These are phyloP conservation scores for Rhagoletis pomonella DNA, from an alignment of 1,140 invertebrate genomes.

Conservation along the genomic window DNA sequence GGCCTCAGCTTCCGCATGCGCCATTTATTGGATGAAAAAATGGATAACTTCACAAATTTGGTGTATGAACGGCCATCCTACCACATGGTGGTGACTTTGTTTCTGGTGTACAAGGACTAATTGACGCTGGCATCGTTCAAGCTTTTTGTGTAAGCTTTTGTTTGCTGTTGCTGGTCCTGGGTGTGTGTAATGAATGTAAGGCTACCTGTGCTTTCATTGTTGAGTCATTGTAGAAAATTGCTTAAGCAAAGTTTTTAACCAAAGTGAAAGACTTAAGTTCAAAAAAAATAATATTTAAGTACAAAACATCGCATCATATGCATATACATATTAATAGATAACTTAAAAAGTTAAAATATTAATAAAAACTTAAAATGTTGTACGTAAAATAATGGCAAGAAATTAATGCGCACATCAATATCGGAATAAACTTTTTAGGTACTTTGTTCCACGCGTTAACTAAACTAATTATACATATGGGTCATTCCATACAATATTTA, in stretches of 20 bases:
- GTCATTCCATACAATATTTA: no score
- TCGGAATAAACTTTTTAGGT: no score
- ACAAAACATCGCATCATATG: no score
- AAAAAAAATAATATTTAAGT: no score
- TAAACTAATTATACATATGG: no score
- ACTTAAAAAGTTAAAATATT: no score
- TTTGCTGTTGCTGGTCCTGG: not conserved
- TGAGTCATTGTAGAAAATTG: not conserved
- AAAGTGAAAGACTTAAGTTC: not conserved
- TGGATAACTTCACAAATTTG: slow-evolving; percentile 70
- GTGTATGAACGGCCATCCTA: slow-evolving; percentile 71
- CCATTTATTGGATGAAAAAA: slow-evolving; percentile 70
- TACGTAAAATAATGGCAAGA: no score
- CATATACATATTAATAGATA: no score
- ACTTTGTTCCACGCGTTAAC: no score
- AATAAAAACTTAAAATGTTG: no score
- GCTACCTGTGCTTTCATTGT: not conserved
- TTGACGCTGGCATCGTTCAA: not conserved
- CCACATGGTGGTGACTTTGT: slow-evolving; percentile 70
- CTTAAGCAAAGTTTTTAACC: not conserved
- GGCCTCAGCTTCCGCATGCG: slow-evolving; percentile 69
- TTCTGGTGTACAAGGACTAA: slow-evolving; percentile 70
- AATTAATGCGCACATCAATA: no score
- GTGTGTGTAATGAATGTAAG: not conserved
- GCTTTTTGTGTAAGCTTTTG: not conserved